Evolutionary conservation across 1,140 invertebrate genomes (phyloP), one percentile per base, ranked within the genome.

Genomic region (Trachymyrmex septentrionalis): DNA sequence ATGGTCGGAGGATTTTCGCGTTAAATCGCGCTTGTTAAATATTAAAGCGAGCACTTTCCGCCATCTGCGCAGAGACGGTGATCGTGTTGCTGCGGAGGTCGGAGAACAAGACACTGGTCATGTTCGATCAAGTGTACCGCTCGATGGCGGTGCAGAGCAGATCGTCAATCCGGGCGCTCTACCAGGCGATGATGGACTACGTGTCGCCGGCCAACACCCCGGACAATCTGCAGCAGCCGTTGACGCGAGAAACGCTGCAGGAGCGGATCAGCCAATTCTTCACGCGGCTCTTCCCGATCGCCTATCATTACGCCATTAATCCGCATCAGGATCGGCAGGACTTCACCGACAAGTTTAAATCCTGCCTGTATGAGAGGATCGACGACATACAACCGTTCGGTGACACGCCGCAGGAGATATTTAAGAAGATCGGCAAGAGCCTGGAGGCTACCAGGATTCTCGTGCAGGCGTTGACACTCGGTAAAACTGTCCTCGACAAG

Each of bases 301-400:
- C 98, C 21, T 98, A 98, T 92, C 97, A 98, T 91, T 97, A 97
- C 86, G 96, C 96, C 1, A 95, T 97, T 9, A 96, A 96, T 77
- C 94, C 96, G 9, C 92, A 92, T 44, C 94, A 95, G 53, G 85
- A 86, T 10, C 93, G 96, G 64, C 95, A 95, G 19, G 96, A 97
- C 67, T 97, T 98, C 92, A 97, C 97, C 6, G 95, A 96, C 3
- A 97, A 97, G 64, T 98, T 98, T 92, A 97, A 97, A 77, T 96
- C 96, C 48, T 99, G 98, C 90, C 93, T 99, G 86, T 96, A 96
- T 92, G 96, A 96, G 48, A 96, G 97, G n/a, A 97, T 97, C 85
- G 96, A 97, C 9, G 96, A 97, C 12, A 96, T 99, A 0, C 96
- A 97, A 88, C 98, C 98, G 0, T 99, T 99, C 93, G 97, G 97